Conservation (phyloP, 2,797 vertebrate species). For the Chrosomus eos region DNA sequence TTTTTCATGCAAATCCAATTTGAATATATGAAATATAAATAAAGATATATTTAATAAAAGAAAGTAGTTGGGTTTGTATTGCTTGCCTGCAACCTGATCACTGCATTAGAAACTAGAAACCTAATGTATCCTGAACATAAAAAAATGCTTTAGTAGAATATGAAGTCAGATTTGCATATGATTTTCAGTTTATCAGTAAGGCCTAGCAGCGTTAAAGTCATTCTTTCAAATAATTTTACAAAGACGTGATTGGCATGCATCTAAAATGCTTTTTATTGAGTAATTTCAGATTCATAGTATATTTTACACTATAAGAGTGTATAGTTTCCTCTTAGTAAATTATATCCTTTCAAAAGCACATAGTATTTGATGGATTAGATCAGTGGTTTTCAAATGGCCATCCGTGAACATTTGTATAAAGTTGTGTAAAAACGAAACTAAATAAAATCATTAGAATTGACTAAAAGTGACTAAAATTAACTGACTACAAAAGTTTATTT, state of each 20-base stretch:
- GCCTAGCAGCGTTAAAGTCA: neutral
- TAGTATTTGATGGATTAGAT: conserved; percentile 7
- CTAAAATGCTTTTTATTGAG: neutral
- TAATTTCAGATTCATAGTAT: neutral
- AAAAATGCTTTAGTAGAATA: neutral
- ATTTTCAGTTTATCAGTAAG: neutral
- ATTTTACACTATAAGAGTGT: neutral
- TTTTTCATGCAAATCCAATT: neutral
- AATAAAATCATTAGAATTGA: neutral
- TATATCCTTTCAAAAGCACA: neutral
- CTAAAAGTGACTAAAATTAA: neutral
- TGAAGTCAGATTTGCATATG: conserved; percentile 18
- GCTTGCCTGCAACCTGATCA: neutral
- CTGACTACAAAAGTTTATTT: too few species aligned
- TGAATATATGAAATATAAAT: neutral
- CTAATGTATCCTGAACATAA: neutral
- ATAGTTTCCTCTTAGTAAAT: neutral
- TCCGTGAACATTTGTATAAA: neutral
- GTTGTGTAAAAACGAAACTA: neutral
- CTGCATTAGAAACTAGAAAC: neutral
- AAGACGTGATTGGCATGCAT: neutral
- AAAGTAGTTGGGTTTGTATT: neutral
- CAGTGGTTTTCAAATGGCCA: neutral
- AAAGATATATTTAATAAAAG: neutral
- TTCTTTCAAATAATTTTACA: neutral